Conservation (phyloP, 1,140 invertebrate genomes). For the Himalopsyche phryganea region DNA sequence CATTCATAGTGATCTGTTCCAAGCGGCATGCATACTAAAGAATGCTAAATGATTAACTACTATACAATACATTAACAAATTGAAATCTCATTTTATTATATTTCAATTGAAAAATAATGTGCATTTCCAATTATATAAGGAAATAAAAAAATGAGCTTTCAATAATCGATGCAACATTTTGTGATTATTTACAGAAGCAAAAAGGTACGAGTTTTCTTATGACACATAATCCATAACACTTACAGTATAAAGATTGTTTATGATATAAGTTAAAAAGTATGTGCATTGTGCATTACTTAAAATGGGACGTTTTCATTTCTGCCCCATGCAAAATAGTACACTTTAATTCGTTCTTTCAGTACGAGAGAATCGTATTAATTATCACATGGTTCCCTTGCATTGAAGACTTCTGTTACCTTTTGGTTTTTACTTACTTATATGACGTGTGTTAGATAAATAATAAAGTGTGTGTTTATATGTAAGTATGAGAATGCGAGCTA, state of each 20-base stretch:
- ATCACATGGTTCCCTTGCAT: conserved; percentile 54
- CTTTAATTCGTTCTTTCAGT: conserved; percentile 47
- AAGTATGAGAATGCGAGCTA: neutral
- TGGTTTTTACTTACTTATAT: neutral
- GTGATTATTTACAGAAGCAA: neutral
- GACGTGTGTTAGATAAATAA: neutral
- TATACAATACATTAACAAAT: no score
- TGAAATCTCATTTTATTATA: no score
- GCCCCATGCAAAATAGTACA: conserved; percentile 61
- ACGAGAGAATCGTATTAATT: conserved; percentile 45
- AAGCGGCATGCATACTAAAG: no score
- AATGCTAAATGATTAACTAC: no score
- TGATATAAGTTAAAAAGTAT: neutral
- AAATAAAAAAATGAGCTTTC: no score
- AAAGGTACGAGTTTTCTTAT: conserved; percentile 27
- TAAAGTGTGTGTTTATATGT: neutral
- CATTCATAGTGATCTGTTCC: no score
- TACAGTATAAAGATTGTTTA: neutral
- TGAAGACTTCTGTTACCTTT: conserved; percentile 27
- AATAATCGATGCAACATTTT: neutral
- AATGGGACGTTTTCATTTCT: conserved; percentile 36
- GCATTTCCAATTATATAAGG: no score
- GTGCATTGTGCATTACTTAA: conserved; percentile 13
- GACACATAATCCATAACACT: conserved; percentile 24
- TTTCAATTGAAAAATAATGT: no score